Base-by-base conservation (phyloP, 2,888 invertebrate genomes). In the Ornithoptera priamus region DNA sequence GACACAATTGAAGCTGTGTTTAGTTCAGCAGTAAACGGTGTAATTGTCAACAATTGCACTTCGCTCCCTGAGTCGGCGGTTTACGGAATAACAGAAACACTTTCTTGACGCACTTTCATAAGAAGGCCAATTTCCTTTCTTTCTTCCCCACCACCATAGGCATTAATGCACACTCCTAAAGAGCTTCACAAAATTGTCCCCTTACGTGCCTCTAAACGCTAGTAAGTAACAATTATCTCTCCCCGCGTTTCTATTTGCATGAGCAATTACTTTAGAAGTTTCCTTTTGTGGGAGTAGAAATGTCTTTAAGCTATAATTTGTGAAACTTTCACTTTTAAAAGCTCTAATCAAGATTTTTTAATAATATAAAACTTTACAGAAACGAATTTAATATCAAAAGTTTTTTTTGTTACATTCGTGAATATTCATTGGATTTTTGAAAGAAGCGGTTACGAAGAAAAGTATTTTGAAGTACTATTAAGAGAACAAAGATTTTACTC, bases 241-340 rank as follows among this genome's bases (percentile, higher is more conserved):
- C 70, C 68, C 61, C 67, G 56, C 60, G 68, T 70, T 65, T 71
- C 73, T 69, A 75, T 76, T 72, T 75, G 76, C 76, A 75, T 75
- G 70, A 70, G 68, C 72, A 74, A 74, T 75, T 75, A 74, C 74
- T 76, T 75, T 62, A 75, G 74, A 73, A 67, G 67, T 72, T 57
- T 74, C 72, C 67, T 73, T 68, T 73, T 68, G 69, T 39, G 20
- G 20, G 46, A 65, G 57, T 62, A 64, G 42, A 58, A 65, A 46
- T 62, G 59, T n/a, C 60, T 67, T 69, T 62, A 58, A 30, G 65
- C 39, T 58, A 62, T 72, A 71, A 66, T 68, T 68, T 67, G 67
- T 67, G 50, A 65, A 58, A 67, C 62, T 67, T 71, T 70, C 56
- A 65, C 56, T 36, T 39, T 46, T 62, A 57, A 64, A 53, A 63